These are phyloP conservation scores for Baryphthengus martii DNA, from an alignment of 2,113 vertebrate genomes.

Conservation along the genomic window DNA sequence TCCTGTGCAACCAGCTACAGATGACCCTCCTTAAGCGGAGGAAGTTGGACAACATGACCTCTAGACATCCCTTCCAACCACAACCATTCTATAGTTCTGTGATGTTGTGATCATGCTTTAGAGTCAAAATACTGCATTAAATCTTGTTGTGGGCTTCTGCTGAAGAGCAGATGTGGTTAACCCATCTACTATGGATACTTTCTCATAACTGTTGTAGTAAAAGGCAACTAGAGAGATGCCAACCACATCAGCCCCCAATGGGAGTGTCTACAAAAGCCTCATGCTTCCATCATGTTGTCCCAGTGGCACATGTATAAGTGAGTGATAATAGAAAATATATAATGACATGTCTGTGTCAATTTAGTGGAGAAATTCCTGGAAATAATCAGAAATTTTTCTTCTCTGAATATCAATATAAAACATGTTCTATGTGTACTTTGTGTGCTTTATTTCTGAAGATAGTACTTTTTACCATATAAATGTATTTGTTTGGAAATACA, in stretches of 20 bases:
- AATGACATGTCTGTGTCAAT: background rate
- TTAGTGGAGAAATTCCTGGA: background rate
- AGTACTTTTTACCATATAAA: background rate
- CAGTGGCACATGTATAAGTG: background rate
- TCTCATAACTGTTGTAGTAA: background rate
- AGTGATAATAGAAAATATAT: background rate
- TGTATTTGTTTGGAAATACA: background rate
- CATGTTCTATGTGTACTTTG: background rate
- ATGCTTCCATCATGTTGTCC: background rate
- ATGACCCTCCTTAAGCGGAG: background rate
- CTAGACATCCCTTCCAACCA: background rate
- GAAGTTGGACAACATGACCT: background rate
- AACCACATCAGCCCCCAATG: background rate
- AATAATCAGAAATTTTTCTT: background rate
- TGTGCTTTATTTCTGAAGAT: background rate
- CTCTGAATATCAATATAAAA: background rate
- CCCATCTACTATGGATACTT: background rate
- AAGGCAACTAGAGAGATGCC: background rate
- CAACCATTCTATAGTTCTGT: background rate
- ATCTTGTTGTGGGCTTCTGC: background rate
- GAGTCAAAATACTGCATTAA: background rate
- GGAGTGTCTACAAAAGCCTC: background rate
- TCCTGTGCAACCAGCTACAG: background rate
- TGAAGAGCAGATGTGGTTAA: background rate
- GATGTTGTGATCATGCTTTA: background rate